Percentiles rank a stretch among this genome's conserved stretches.
These are phyloP conservation scores for Tachystola acroxantha DNA, from an alignment of 2,888 invertebrate genomes.

Conservation along the genomic window DNA sequence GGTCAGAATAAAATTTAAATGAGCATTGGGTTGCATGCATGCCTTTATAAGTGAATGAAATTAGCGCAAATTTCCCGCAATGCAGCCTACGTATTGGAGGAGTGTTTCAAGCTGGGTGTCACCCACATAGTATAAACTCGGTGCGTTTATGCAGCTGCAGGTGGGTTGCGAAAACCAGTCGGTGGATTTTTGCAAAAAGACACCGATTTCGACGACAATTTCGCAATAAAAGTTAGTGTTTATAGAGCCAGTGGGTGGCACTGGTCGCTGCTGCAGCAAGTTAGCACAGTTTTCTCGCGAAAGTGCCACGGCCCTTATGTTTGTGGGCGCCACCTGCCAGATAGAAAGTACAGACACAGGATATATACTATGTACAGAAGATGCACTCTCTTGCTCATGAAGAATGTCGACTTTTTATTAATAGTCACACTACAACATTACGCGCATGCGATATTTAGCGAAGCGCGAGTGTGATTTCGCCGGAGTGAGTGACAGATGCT, in stretches of 20 bases:
- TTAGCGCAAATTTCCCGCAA: slow-evolving; percentile 1
- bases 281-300: slow-evolving; percentile 1
- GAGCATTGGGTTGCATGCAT: not conserved
- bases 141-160: slow-evolving; percentile 16
- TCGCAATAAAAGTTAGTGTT: slow-evolving; percentile 16
- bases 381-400: too few species aligned
- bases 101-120: slow-evolving; percentile 25
- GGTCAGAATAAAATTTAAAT: slow-evolving; percentile 11
- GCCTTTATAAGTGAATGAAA: slow-evolving; percentile 2
- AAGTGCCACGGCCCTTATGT: slow-evolving; percentile 4
- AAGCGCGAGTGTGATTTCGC: too few species aligned
- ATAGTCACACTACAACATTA: too few species aligned
- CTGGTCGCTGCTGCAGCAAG: not conserved
- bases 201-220: slow-evolving; percentile 16
- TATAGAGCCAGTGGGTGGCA: slow-evolving; percentile 4
- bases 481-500: too few species aligned
- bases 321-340: slow-evolving; percentile 6
- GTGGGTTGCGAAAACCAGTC: slow-evolving; percentile 26
- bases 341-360: slow-evolving; percentile 18
- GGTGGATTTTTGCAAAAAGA: slow-evolving; percentile 21
- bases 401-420: too few species aligned
- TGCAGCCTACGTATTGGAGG: slow-evolving; percentile 20
- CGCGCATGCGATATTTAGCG: too few species aligned
- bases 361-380: too few species aligned
- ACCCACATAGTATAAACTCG: slow-evolving; percentile 27